Base-by-base conservation (phyloP, 2,113 vertebrate species). In the Lepus europaeus region DNA sequence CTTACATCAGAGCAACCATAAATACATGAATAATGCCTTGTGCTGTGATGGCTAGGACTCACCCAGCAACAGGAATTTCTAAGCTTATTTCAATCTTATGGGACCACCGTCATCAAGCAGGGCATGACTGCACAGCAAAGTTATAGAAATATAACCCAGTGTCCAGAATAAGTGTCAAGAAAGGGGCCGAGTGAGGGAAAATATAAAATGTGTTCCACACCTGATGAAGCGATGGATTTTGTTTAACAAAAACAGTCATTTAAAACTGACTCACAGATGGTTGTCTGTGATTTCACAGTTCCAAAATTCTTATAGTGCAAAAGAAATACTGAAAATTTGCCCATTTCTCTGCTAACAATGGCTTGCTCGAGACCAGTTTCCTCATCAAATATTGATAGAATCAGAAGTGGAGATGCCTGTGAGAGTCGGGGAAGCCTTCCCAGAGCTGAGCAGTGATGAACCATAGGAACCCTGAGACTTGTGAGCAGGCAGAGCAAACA, bases 311-410 rank as follows among this genome's bases (percentile, higher is more conserved):
- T 53, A 39, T 3, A 3, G 29, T 78, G 20, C 72, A 45, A 94
- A 2, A 27, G 78, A 63, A 94, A 73, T 53, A 82, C 36, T 27
- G 84, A 66, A 56, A 87, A 84, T 77, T 17, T 92, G 64, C 96
- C 95, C 49, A 98, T 98, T 98, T 97, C n/a, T 98, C 93, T 98
- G 95, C 98, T 98, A 98, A 93, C 97, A 95, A 98, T 96, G 76
- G 98, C 98, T 68, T 97, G 80, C 74, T 98, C 98, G 86, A 98
- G 98, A 93, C 93, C 91, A 95, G 99, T 98, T 97, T 99, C 98
- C 76, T 98, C 93, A 96, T 98, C 97, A 97, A 99, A 99, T 96
- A 98, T 91, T 92, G 83, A 96, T 96, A 99, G 96, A 97, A 99
- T 61, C 89, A 56, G 29, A 99, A 99, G 96, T 93, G 98, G 9